A percentile compares a stretch with the other conserved stretches of the same genome.
Evolutionary conservation across 1,140 invertebrate species (phyloP).

Genomic region (Leptonema lineaticorne): DNA sequence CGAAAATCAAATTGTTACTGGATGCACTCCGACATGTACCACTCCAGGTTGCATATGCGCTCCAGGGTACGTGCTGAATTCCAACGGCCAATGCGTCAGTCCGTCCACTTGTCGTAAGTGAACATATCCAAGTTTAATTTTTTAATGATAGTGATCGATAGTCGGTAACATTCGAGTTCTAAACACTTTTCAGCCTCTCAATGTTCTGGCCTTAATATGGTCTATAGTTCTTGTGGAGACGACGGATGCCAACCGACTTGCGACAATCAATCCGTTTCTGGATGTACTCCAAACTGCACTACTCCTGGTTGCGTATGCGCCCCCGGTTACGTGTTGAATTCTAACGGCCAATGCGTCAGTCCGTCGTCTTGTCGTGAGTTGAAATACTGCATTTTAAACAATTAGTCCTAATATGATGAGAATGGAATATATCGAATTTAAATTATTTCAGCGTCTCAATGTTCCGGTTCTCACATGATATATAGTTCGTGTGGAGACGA

Average conservation of each 20-base stretch:
- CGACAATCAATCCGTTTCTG: background rate
- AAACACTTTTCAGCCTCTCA: no score
- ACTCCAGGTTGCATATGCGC: constrained; percentile 16
- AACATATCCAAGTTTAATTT: no score
- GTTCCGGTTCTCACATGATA: no score
- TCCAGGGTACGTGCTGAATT: constrained; percentile 9
- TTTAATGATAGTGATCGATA: no score
- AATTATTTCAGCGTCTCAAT: no score
- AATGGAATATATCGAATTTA: no score
- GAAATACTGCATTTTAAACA: background rate
- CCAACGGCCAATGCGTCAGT: background rate
- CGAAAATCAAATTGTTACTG: no score
- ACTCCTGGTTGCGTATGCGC: background rate
- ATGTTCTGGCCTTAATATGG: no score
- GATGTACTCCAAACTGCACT: background rate
- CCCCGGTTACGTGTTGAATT: background rate
- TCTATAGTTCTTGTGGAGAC: no score
- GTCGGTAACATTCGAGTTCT: no score
- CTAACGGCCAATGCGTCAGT: constrained; percentile 20
- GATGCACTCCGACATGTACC: no score
- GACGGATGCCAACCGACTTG: background rate
- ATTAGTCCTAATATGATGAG: constrained; percentile 6
- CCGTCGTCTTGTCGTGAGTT: constrained; percentile 16
- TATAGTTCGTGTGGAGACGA: no score
- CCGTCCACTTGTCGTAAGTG: constrained; percentile 33